These are phyloP conservation scores for Auanema sp. DNA, from an alignment of 2,888 invertebrate genomes.

Conservation along the genomic window DNA sequence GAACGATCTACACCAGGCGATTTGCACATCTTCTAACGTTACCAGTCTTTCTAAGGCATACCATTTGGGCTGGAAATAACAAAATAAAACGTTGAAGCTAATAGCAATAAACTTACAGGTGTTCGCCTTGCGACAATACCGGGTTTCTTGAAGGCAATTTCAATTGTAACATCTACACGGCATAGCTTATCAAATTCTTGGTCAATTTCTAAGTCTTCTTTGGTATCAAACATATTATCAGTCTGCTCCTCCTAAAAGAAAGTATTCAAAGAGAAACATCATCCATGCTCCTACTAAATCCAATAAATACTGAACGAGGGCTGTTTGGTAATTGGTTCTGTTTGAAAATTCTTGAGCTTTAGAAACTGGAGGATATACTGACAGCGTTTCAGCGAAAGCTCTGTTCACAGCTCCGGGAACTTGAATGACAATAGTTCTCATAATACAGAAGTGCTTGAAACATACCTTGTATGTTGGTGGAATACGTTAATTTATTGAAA, in stretches of 20 bases:
- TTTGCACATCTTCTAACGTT: slow-evolving; percentile 53
- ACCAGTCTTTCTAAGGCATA: slow-evolving; percentile 44
- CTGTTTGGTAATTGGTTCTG: slow-evolving; percentile 6
- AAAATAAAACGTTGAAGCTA: background rate
- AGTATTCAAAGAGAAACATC: background rate
- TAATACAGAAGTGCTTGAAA: background rate
- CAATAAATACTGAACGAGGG: slow-evolving; percentile 31
- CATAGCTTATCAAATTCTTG: slow-evolving; percentile 48
- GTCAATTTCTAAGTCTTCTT: slow-evolving; percentile 28
- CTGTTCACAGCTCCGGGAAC: slow-evolving; percentile 34
- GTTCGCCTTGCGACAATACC: slow-evolving; percentile 52
- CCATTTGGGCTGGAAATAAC: slow-evolving; percentile 48
- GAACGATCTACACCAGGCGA: slow-evolving; percentile 54
- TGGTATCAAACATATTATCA: slow-evolving; percentile 44
- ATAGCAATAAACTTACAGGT: slow-evolving; percentile 29
- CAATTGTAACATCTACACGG: slow-evolving; percentile 53
- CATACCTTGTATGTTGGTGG: background rate
- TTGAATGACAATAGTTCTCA: background rate
- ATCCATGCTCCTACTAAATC: slow-evolving; percentile 22
- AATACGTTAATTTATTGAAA: background rate
- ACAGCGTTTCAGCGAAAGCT: slow-evolving; percentile 38
- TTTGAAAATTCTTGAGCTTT: background rate
- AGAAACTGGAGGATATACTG: background rate
- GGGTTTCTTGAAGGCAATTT: slow-evolving; percentile 46
- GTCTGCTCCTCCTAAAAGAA: slow-evolving; percentile 34